Evolutionary conservation across 1,140 invertebrate genomes (phyloP).

Genomic region (Tetraneura akinire): DNA sequence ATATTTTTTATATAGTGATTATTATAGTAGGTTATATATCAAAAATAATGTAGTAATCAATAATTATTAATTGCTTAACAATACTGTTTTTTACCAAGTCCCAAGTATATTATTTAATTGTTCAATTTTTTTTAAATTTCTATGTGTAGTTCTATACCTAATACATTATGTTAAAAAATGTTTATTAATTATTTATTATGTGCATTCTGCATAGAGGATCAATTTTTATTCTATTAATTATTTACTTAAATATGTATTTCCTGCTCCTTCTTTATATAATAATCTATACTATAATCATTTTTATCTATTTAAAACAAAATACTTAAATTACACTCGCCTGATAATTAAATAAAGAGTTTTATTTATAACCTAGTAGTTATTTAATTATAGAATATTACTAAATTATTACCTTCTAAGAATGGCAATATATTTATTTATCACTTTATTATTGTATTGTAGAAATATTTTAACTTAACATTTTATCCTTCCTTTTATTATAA

Average conservation of each 20-base stretch:
- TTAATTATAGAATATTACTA: slow-evolving; percentile 23
- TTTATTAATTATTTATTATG: neutral
- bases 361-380: slow-evolving; percentile 22
- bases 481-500: slow-evolving; percentile 36
- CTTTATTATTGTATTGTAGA: slow-evolving; percentile 31
- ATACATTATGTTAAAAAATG: neutral
- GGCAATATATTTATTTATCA: slow-evolving; percentile 41
- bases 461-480: slow-evolving; percentile 25
- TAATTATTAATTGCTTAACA: neutral
- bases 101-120: neutral
- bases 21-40: neutral
- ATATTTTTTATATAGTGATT: too few species aligned
- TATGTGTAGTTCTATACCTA: neutral
- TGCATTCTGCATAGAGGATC: neutral
- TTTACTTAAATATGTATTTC: neutral
- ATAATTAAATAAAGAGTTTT: neutral
- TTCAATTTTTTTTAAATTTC: neutral
- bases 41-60: neutral
- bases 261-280: neutral
- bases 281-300: too few species aligned
- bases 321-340: neutral
- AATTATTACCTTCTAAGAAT: neutral
- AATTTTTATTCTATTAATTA: neutral
- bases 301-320: slow-evolving; percentile 7
- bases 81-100: too few species aligned